Percentiles rank a stretch among this genome's conserved stretches.
These are phyloP conservation scores for Chloropsis cyanopogon DNA, from an alignment of 2,113 vertebrate genomes.

Conservation along the genomic window DNA sequence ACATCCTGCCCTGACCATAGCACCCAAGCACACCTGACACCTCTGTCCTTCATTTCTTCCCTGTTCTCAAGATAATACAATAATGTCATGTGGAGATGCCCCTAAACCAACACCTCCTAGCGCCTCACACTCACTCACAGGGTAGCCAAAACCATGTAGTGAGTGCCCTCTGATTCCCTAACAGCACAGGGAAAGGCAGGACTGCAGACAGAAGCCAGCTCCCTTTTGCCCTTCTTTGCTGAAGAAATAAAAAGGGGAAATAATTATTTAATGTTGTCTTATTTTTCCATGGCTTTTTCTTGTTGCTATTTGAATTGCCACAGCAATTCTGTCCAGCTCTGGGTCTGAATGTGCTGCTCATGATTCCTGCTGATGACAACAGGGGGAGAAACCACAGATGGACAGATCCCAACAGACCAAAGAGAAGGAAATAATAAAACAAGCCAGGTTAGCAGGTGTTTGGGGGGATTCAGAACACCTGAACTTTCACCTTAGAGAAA, in stretches of 20 bases:
- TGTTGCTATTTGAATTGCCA: neutral
- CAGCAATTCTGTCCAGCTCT: neutral
- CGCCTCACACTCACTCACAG: neutral
- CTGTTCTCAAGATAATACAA: neutral
- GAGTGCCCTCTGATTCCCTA: neutral
- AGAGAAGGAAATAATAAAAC: neutral
- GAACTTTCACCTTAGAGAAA: neutral
- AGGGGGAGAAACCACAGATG: neutral
- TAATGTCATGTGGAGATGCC: neutral
- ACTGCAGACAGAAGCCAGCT: neutral
- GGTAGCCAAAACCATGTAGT: neutral
- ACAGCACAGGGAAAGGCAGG: neutral
- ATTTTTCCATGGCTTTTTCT: neutral
- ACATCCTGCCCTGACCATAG: neutral
- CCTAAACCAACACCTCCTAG: neutral
- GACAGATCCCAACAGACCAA: neutral
- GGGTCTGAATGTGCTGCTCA: neutral
- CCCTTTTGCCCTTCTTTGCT: neutral
- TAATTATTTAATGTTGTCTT: neutral
- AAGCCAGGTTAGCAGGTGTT: neutral
- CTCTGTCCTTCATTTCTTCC: neutral
- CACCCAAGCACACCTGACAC: neutral
- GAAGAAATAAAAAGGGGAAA: neutral
- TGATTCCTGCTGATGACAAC: neutral
- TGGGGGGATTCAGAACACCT: neutral